phyloP scores from a whole-genome alignment of 2,888 invertebrate genomes.

The Drosophila kambysellisi region DNA sequence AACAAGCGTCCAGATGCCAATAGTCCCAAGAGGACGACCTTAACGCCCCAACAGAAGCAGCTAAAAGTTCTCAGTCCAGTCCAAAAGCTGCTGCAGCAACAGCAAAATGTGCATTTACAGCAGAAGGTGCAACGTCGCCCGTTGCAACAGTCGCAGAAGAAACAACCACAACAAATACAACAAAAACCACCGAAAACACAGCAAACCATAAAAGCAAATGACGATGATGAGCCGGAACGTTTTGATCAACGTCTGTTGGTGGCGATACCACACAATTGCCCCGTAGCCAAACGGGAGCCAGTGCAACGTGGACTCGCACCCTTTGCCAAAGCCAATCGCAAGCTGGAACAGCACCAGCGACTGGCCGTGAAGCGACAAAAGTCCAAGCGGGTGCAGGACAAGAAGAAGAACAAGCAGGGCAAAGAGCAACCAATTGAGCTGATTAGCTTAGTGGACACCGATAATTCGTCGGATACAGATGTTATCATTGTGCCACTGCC shows the following conservation, averaged over 20 bases:
- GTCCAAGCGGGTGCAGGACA: constrained; percentile 66
- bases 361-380: constrained; percentile 77
- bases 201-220: constrained; percentile 17
- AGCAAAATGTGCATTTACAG: constrained; percentile 17
- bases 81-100: constrained; percentile 21
- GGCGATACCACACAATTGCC: constrained; percentile 56
- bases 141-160: constrained; percentile 29
- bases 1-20: constrained; percentile 10
- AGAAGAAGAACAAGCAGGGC: constrained; percentile 48
- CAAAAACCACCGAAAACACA: constrained; percentile 40
- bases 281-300: constrained; percentile 32
- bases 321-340: constrained; percentile 74
- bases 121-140: constrained; percentile 36
- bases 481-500: constrained; percentile 80
- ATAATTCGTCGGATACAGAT: constrained; percentile 77
- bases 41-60: constrained; percentile 8
- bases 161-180: constrained; percentile 31
- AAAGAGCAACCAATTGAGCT: constrained; percentile 43
- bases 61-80: constrained; percentile 16
- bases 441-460: constrained; percentile 67
- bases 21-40: constrained; percentile 12
- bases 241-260: constrained; percentile 66
- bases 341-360: constrained; percentile 72
- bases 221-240: constrained; percentile 57
- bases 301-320: constrained; percentile 44